Evolutionary conservation across 2,113 vertebrate genomes (phyloP), one percentile per base, ranked within the genome.

Genomic region (Laticauda laticaudata): DNA sequence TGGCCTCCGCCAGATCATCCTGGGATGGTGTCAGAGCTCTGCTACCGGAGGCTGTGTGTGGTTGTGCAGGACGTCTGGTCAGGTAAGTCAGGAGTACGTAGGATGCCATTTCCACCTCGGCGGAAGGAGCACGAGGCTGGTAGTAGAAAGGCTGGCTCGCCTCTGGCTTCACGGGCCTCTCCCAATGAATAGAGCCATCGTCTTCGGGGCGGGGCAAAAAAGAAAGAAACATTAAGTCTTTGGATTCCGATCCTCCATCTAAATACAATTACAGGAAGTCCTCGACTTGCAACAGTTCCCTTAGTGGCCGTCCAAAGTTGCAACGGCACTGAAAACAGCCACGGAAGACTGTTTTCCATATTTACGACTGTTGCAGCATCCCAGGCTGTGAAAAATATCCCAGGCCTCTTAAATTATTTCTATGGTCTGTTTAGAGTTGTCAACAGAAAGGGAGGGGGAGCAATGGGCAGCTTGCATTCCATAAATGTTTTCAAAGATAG

Each of bases 91-190:
- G 95, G 45, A 98, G 97, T 48, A 93, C 95, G 0, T 98, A 98
- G 93, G 97, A 12, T 0, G 97, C 96, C 96, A 98, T 96, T 95
- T 98, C 98, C 90, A 98, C 97, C 18, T 98, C 96, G 0, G 97
- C 98, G 29, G 97, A 98, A 5, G 96, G 94, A 81, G 98, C 97
- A 2, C 87, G 96, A n/a, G 23, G 1, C 51, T 2, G 34, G 5
- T 93, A 90, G 92, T 45, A 86, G 0, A 91, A 56, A 45, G 14
- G 4, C 20, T 24, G 26, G 14, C 11, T 18, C 29, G 18, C 57
- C 0, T 3, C 92, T 91, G 95, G 92, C 85, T 96, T 97, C 54
- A 95, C 93, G 43, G 97, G 96, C 59, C 97, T 93, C 94, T 97
- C 92, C 97, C 97, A 98, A 3, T 98, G 97, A 11, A 97, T 6